phyloP scores from a whole-genome alignment of 92 coral and sea anemone species.

The Phymanthus crucifer region DNA sequence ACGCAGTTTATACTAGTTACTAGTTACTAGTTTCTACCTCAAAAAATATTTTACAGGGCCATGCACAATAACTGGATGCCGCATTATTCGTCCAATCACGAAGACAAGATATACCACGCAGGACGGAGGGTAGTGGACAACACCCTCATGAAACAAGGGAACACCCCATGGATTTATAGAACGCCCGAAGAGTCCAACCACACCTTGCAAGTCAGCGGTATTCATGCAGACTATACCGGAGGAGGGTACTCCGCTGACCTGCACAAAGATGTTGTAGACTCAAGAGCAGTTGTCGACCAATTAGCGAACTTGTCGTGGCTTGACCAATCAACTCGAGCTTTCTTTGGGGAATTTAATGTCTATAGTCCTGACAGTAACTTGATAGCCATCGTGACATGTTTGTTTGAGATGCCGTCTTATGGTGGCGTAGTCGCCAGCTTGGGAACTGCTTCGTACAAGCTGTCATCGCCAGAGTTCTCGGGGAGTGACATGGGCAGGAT shows the following conservation, averaged over 20 bases:
- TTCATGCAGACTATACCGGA: constrained; percentile 53
- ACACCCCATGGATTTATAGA: constrained; percentile 53
- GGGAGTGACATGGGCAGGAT: constrained; percentile 36
- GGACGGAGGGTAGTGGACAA: constrained; percentile 34
- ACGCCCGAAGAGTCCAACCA: constrained; percentile 46
- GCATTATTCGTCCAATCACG: constrained; percentile 36
- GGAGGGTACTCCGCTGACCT: constrained; percentile 57
- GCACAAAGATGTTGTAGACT: constrained; percentile 14
- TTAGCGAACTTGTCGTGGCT: constrained; percentile 39
- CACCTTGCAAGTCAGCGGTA: constrained; percentile 45
- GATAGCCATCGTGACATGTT: constrained; percentile 41
- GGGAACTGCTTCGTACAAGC: constrained; percentile 34
- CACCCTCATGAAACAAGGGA: background rate
- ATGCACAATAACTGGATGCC: constrained; percentile 27
- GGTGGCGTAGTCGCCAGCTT: constrained; percentile 52
- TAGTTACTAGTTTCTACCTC: background rate
- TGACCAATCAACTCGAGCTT: constrained; percentile 51
- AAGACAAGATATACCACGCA: constrained; percentile 40
- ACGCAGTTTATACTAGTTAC: too few species aligned
- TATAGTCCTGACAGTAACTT: constrained; percentile 57
- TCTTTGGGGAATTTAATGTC: constrained; percentile 50
- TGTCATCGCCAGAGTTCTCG: constrained; percentile 29
- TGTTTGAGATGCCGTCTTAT: constrained; percentile 58
- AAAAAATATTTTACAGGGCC: background rate
- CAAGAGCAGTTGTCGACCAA: constrained; percentile 21